Base-by-base conservation (phyloP, 1,140 invertebrate genomes). In the Stegodyphus mimosarum region DNA sequence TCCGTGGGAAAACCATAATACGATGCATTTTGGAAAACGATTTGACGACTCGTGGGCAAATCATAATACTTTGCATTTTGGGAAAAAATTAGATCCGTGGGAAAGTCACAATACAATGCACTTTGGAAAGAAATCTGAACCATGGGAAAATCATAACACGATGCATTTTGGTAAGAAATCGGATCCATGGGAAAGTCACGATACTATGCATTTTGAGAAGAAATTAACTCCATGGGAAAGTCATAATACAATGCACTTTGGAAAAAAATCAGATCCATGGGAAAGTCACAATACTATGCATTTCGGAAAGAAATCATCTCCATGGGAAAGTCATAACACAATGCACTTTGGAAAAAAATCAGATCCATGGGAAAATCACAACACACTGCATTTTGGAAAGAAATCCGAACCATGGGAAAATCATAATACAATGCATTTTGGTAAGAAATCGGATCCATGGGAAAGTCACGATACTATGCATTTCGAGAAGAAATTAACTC, bases 161-260 rank as follows among this genome's bases (percentile, higher is more conserved):
- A 78, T 86, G 75, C 66, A 71, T 48, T 72, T 86, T 52, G 74
- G 74, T 0, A 86, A 86, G 69, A 50, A 50, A 63, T 49, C 51
- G 18, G 81, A 75, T 10, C 75, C 75, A 11, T 78, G 75, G 73
- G 33, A 3, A 33, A 33, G 33, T 33, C 81, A 84, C 18, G 76
- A 17, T 50, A 76, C 76, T 52, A 84, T 84, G 81, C 75, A 64
- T 49, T 86, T 78, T 15, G 83, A 67, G 17, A 86, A 86, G 67
- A 71, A 17, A 60, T 69, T 33, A n/a, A 64, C 69, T 18, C 64
- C 72, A 7, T 84, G 60, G 66, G 33, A 70, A 18, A 48, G 66
- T 55, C 81, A 84, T 17, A 75, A 50, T 18, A 75, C 64, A 6
- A 9, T 84, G 17, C 81, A 74, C 48, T 84, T 84, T 17, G 81